Evolutionary conservation across 2,888 invertebrate species (phyloP).

Genomic region (Mythimna vitellina): DNA sequence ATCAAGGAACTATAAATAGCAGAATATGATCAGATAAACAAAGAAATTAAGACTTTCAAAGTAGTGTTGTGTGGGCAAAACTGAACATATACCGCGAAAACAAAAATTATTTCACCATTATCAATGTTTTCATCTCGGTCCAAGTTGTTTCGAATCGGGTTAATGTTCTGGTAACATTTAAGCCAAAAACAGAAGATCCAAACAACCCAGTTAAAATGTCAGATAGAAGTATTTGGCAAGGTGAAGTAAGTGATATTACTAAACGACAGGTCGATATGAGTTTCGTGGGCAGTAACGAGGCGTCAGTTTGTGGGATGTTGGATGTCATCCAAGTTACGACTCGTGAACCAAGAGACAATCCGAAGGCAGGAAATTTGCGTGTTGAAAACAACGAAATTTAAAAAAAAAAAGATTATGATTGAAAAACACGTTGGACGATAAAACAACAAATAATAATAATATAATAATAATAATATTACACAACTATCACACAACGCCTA

Average conservation of each 20-base stretch:
- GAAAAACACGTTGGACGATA: slow-evolving; percentile 7
- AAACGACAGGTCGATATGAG: slow-evolving; percentile 50
- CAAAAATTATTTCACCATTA: neutral
- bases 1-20: neutral
- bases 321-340: slow-evolving; percentile 56
- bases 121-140: neutral
- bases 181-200: slow-evolving; percentile 5
- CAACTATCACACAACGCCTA: too few species aligned
- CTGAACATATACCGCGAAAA: slow-evolving; percentile 4
- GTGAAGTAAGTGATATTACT: slow-evolving; percentile 46
- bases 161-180: slow-evolving; percentile 19
- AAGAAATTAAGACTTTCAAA: neutral
- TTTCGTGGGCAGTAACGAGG: slow-evolving; percentile 44
- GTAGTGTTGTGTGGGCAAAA: neutral
- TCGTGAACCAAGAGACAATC: slow-evolving; percentile 47
- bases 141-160: slow-evolving; percentile 11
- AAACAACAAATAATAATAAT: neutral
- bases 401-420: slow-evolving; percentile 4
- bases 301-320: slow-evolving; percentile 54
- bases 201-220: slow-evolving; percentile 24
- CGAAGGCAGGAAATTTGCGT: slow-evolving; percentile 30
- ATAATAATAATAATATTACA: too few species aligned
- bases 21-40: neutral
- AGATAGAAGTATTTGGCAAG: slow-evolving; percentile 45
- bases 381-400: slow-evolving; percentile 40